Evolutionary conservation across 1,140 invertebrate species (phyloP).

Genomic region (Lamellibrachia luymesi): DNA sequence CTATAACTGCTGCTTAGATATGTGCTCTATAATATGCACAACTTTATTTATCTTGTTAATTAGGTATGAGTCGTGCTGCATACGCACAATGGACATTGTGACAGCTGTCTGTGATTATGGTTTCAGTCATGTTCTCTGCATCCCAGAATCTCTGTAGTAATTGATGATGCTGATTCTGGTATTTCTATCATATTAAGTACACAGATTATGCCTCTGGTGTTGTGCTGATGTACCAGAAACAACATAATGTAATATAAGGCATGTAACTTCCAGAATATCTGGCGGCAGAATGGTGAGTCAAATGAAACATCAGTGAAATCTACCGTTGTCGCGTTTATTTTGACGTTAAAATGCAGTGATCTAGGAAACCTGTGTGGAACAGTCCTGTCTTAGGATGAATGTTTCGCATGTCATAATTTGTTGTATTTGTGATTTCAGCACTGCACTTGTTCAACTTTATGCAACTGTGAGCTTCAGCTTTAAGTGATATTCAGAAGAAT

Average conservation of each 20-base stretch:
- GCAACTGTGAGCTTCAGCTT: background rate
- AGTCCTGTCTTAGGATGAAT: background rate
- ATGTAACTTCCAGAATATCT: background rate
- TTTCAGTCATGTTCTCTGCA: background rate
- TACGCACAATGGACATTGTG: background rate
- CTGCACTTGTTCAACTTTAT: background rate
- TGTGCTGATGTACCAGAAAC: background rate
- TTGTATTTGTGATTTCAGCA: background rate
- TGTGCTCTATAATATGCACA: slow-evolving; percentile 9
- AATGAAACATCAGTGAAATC: background rate
- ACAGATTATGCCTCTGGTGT: background rate
- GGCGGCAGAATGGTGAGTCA: background rate
- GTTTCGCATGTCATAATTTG: background rate
- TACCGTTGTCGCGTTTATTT: background rate
- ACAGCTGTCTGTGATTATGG: background rate
- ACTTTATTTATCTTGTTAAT: slow-evolving; percentile 11
- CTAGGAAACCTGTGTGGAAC: background rate
- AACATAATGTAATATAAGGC: background rate
- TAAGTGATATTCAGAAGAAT: background rate
- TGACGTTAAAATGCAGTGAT: too few relatives aligned
- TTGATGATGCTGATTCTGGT: background rate
- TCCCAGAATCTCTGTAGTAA: background rate
- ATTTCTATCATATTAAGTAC: background rate
- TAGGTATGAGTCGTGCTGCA: background rate
- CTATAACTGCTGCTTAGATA: background rate